Conservation (phyloP, 2,888 invertebrate species). For the Eupithecia abbreviata region DNA sequence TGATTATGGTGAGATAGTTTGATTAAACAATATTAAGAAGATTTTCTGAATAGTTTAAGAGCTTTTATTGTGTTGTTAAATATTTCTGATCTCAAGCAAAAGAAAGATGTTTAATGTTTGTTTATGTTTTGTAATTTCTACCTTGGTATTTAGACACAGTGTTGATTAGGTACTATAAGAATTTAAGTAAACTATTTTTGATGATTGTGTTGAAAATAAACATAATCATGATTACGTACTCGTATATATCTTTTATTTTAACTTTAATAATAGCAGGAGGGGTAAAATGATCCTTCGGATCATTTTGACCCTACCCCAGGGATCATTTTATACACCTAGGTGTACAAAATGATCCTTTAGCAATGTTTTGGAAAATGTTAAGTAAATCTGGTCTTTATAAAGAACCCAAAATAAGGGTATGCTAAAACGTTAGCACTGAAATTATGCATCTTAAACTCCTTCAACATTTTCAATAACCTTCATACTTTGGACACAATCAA, state of each 20-base stretch:
- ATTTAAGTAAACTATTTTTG: constrained; percentile 18
- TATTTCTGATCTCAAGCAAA: constrained; percentile 14
- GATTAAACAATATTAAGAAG: constrained; percentile 5
- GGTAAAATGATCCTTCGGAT: constrained; percentile 9
- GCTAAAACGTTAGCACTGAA: background rate
- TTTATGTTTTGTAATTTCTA: constrained; percentile 14
- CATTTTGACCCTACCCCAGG: constrained; percentile 15
- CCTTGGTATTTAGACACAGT: constrained; percentile 14
- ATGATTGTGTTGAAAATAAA: constrained; percentile 12
- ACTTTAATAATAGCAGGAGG: constrained; percentile 13
- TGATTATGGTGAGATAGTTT: constrained; percentile 17
- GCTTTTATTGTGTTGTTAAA: constrained; percentile 10
- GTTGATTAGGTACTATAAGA: constrained; percentile 13
- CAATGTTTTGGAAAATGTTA: constrained; percentile 15
- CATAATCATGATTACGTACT: constrained; percentile 12
- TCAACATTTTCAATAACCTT: too few species aligned
- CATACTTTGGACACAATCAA: too few species aligned
- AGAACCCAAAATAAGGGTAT: constrained; percentile 14
- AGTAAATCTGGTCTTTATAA: constrained; percentile 12
- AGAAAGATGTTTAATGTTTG: constrained; percentile 13
- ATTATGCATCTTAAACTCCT: too few species aligned
- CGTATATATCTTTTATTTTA: constrained; percentile 13
- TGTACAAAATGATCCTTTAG: constrained; percentile 17
- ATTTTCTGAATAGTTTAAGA: background rate
- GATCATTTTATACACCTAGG: constrained; percentile 17